A percentile compares a stretch with the other conserved stretches of the same genome.
Evolutionary conservation across 1,140 invertebrate species (phyloP).

Genomic region (Caenorhabditis elegans): WBcel235 BX284605.5:20358001-20358500

Average conservation of each 20-base stretch:
- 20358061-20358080: background rate
- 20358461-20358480: too few relatives aligned
- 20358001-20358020: background rate
- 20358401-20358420: background rate
- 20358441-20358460: too few relatives aligned
- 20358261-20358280: background rate
- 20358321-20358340: background rate
- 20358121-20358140: slow-evolving; percentile 1
- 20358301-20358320: background rate
- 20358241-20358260: background rate
- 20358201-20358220: background rate
- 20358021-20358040: background rate
- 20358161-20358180: background rate
- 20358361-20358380: background rate
- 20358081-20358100: background rate
- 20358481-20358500: too few relatives aligned
- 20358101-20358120: background rate
- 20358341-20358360: background rate
- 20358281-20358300: background rate
- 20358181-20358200: too few relatives aligned
- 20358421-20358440: background rate
- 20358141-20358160: background rate
- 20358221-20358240: too few relatives aligned
- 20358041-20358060: background rate
- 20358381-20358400: slow-evolving; percentile 7